A percentile compares a stretch with the other conserved stretches of the same genome.
Conservation (phyloP, 2,797 vertebrate genomes). For the Sylvia borin region DNA sequence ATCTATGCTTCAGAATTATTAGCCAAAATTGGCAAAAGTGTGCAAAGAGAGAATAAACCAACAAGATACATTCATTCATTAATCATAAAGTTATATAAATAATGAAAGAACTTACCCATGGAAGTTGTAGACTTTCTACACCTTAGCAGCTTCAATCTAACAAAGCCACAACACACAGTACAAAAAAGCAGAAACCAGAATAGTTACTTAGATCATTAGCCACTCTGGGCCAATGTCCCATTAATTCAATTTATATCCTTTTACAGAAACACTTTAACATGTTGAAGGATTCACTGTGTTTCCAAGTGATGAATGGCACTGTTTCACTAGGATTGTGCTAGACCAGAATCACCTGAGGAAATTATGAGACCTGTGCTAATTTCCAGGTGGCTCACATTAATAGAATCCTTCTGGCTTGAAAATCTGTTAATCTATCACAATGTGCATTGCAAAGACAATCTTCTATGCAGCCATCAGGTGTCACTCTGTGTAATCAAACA, state of each 20-base stretch:
- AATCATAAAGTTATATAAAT: not conserved
- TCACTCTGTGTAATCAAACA: constrained; percentile 23
- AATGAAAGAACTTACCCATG: not conserved
- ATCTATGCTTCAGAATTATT: not conserved
- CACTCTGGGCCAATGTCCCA: rapidly evolving
- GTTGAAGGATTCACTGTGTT: not conserved
- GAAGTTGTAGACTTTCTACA: not conserved
- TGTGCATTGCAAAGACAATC: not conserved
- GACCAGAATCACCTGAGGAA: not conserved
- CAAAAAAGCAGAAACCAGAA: not conserved
- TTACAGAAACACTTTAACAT: not conserved
- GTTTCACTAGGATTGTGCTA: not conserved
- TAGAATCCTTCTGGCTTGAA: not conserved
- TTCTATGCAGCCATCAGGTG: constrained; percentile 22
- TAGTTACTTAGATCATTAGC: rapidly evolving
- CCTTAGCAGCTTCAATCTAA: not conserved
- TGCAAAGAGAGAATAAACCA: not conserved
- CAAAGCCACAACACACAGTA: not conserved
- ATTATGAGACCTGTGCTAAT: not conserved
- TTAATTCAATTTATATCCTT: not conserved
- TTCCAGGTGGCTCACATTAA: not conserved
- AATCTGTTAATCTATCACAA: not conserved
- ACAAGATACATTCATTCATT: not conserved
- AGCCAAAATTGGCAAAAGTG: not conserved
- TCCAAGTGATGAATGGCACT: not conserved